phyloP scores from a whole-genome alignment of 1,140 invertebrate genomes.

The Sycobia sp. region DNA sequence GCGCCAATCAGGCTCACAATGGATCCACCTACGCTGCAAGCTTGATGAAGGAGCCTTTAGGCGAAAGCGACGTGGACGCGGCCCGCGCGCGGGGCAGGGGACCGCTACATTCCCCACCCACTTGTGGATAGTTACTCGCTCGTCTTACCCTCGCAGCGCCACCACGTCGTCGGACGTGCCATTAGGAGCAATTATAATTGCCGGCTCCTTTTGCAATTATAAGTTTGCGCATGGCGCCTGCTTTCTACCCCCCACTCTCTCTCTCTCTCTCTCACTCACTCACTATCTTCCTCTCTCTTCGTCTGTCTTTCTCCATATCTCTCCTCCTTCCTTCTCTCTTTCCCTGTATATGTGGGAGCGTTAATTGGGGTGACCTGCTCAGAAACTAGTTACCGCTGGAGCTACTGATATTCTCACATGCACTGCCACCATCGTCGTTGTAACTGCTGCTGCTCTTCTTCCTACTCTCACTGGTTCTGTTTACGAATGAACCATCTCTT shows the following conservation, averaged over 20 bases:
- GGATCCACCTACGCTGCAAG: no score
- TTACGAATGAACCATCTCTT: background rate
- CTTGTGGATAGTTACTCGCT: slow-evolving; percentile 52
- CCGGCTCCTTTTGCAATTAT: slow-evolving; percentile 63
- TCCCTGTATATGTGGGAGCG: slow-evolving; percentile 57
- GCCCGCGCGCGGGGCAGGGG: background rate
- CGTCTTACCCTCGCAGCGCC: slow-evolving; percentile 43
- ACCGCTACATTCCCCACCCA: background rate
- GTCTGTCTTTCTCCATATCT: no score
- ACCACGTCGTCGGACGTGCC: slow-evolving; percentile 34
- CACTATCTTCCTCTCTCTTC: no score
- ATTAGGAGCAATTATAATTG: slow-evolving; percentile 62
- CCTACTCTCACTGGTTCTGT: no score
- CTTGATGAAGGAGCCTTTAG: no score
- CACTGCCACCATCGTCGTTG: slow-evolving; percentile 24
- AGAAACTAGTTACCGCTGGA: slow-evolving; percentile 59
- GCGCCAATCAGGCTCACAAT: no score
- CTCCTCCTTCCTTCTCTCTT: slow-evolving; percentile 12
- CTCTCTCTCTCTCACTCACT: no score
- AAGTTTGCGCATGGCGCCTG: slow-evolving; percentile 54
- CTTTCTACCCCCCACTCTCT: background rate
- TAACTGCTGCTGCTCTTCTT: no score
- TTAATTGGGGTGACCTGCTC: slow-evolving; percentile 63
- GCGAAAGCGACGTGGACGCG: no score
- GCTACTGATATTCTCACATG: slow-evolving; percentile 55